Conservation (phyloP, 2,888 invertebrate genomes). For the Drosophila merina region DNA sequence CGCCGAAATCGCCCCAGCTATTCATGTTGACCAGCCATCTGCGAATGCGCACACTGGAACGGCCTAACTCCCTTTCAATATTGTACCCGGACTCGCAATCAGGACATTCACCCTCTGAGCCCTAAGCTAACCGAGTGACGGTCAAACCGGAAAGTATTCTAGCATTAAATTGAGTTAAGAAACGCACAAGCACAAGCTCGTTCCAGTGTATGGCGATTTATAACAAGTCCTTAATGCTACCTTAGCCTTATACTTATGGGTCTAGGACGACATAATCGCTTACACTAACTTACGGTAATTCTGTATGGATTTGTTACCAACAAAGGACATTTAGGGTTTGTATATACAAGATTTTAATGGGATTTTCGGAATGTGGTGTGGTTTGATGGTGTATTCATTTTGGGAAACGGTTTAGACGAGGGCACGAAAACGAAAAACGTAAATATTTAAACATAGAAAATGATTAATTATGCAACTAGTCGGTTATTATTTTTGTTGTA, state of each 20-base stretch:
- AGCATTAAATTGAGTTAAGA: neutral
- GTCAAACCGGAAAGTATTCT: neutral
- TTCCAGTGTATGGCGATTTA: conserved; percentile 2
- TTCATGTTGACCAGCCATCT: neutral
- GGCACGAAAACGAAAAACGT: conserved; percentile 82
- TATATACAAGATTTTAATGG: conserved; percentile 71
- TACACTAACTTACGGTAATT: conserved; percentile 40
- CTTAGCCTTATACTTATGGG: conserved; percentile 13
- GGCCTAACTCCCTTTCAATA: neutral
- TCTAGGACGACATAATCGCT: conserved; percentile 2
- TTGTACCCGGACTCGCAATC: neutral
- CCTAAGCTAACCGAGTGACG: neutral
- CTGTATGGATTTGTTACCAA: conserved; percentile 59
- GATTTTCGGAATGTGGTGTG: conserved; percentile 54
- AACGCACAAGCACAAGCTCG: neutral
- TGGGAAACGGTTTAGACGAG: conserved; percentile 81
- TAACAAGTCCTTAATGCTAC: conserved; percentile 21
- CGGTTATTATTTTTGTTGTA: conserved; percentile 63
- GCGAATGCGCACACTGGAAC: neutral
- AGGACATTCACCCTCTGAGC: neutral
- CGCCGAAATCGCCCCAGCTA: conserved; percentile 27
- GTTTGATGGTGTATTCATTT: conserved; percentile 54
- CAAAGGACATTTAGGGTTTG: conserved; percentile 79
- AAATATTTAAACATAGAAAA: conserved; percentile 79
- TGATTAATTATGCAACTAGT: conserved; percentile 80